These are phyloP conservation scores for Drosophila murphyi DNA, from an alignment of 1,140 invertebrate species.

Conservation along the genomic window DNA sequence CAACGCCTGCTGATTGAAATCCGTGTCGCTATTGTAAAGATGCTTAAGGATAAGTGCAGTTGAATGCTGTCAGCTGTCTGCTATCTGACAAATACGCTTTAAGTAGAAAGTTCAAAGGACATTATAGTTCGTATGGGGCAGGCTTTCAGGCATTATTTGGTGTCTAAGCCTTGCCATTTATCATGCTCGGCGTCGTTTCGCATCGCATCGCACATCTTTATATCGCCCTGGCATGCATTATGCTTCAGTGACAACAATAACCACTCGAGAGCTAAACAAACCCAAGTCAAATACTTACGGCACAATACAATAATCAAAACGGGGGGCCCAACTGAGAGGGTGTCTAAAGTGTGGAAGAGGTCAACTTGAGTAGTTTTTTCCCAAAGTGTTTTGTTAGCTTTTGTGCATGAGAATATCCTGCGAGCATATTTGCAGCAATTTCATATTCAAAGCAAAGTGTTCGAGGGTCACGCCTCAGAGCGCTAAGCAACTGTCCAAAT, in stretches of 20 bases:
- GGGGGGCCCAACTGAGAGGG: neutral
- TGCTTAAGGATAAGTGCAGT: conserved; percentile 68
- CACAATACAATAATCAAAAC: conserved; percentile 23
- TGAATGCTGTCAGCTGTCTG: conserved; percentile 18
- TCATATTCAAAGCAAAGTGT: conserved; percentile 30
- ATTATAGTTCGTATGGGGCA: conserved; percentile 17
- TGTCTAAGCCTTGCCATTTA: conserved; percentile 61
- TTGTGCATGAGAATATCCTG: conserved; percentile 1
- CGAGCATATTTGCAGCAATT: conserved; percentile 19
- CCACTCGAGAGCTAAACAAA: conserved; percentile 64
- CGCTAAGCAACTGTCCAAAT: conserved; percentile 25
- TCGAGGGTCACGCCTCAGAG: conserved; percentile 33
- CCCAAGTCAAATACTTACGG: conserved; percentile 45
- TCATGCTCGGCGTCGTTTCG: conserved; percentile 42
- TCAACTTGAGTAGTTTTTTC: conserved; percentile 42
- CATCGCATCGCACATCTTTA: conserved; percentile 40
- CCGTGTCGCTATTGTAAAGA: conserved; percentile 27
- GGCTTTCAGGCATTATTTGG: conserved; percentile 59
- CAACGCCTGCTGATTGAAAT: conserved; percentile 51
- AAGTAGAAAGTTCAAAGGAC: conserved; percentile 56
- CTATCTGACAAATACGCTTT: conserved; percentile 39
- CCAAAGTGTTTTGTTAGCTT: conserved; percentile 38
- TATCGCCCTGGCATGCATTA: conserved; percentile 41
- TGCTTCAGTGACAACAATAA: conserved; percentile 71
- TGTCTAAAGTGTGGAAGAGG: conserved; percentile 12